These are phyloP conservation scores for Scytalopus superciliaris DNA, from an alignment of 2,113 vertebrate genomes.

Conservation along the genomic window DNA sequence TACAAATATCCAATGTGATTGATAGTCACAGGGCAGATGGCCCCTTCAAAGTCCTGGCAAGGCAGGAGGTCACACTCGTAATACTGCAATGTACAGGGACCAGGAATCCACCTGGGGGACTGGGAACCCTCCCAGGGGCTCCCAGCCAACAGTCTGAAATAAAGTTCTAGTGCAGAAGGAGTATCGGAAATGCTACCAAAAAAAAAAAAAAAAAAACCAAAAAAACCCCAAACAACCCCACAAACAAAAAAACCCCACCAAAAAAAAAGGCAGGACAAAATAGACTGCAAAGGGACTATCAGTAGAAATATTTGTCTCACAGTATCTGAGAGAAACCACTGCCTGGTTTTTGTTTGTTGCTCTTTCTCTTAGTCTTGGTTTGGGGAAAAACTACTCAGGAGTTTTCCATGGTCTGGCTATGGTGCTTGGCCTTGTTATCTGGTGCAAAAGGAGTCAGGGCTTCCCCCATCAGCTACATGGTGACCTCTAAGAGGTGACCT, in stretches of 20 bases:
- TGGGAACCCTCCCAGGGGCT: constrained; percentile 23
- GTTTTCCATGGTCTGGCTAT: neutral
- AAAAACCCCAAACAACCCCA: neutral
- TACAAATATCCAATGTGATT: neutral
- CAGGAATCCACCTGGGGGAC: neutral
- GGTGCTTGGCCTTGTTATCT: neutral
- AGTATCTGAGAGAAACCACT: neutral
- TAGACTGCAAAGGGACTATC: neutral
- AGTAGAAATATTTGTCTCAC: neutral
- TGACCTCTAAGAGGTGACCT: neutral
- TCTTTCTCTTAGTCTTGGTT: neutral
- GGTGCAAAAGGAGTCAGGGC: neutral
- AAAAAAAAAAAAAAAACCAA: neutral
- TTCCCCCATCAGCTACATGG: fast-evolving
- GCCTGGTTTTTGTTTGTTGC: neutral
- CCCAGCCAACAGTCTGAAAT: constrained; percentile 32
- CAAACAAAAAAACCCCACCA: neutral
- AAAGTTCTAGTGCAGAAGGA: constrained; percentile 7
- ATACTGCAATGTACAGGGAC: neutral
- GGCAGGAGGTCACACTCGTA: neutral
- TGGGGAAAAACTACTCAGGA: neutral
- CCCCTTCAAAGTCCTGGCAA: constrained; percentile 22
- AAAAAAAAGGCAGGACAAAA: neutral
- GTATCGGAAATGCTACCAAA: neutral
- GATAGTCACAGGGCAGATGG: neutral